These are phyloP conservation scores for Spermophilus dauricus DNA, from an alignment of 2,113 vertebrate genomes.

Conservation along the genomic window DNA sequence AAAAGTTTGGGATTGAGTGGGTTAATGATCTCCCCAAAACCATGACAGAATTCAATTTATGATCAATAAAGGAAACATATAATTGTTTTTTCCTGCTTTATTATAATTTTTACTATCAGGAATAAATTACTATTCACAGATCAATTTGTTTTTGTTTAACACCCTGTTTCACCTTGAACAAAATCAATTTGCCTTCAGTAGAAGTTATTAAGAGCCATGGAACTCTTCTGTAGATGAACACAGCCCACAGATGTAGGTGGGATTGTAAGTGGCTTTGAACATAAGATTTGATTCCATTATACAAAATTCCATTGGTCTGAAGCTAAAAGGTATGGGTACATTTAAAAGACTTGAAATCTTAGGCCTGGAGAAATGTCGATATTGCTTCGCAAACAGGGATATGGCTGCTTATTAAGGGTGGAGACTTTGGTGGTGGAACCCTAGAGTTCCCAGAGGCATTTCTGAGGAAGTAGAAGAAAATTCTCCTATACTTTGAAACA, in stretches of 20 bases:
- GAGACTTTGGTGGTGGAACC: not conserved
- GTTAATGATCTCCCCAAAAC: not conserved
- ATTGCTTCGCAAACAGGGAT: not conserved
- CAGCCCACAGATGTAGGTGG: not conserved
- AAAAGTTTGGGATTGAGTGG: too few relatives aligned
- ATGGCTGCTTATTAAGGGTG: not conserved
- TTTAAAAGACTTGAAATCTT: not conserved
- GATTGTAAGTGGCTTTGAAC: not conserved
- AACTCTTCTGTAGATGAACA: not conserved
- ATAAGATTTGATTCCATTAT: not conserved
- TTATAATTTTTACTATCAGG: constrained; percentile 12
- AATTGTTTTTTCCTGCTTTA: not conserved
- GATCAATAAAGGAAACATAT: not conserved
- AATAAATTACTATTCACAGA: not conserved
- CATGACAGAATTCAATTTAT: constrained; percentile 25
- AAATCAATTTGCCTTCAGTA: not conserved
- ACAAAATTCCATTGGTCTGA: not conserved
- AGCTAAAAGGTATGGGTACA: not conserved
- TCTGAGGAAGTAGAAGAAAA: not conserved
- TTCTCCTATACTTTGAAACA: not conserved
- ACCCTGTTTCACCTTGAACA: not conserved
- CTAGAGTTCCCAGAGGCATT: not conserved
- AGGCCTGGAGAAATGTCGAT: not conserved
- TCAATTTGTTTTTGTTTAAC: not conserved
- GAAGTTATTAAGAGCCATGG: not conserved